These are phyloP conservation scores for Tursiops truncatus DNA, from an alignment of 2,113 vertebrate genomes.

Conservation along the genomic window DNA sequence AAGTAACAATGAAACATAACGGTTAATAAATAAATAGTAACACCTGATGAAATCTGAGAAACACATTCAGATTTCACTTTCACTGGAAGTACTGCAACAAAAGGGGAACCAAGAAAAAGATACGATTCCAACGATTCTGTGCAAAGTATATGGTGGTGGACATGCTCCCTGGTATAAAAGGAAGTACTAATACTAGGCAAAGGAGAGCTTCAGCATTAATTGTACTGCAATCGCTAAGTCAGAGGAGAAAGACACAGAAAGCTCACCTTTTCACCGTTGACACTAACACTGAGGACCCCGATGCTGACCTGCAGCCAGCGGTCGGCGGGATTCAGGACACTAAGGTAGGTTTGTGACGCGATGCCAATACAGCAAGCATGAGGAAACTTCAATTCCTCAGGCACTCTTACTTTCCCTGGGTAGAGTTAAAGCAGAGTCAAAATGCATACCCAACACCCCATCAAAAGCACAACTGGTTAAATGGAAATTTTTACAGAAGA, in stretches of 20 bases:
- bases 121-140: background rate
- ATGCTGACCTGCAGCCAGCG: conserved; percentile 95
- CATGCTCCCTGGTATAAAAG: background rate
- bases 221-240: background rate
- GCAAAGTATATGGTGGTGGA: background rate
- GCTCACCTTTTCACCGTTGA: conserved; percentile 91
- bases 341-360: conserved; percentile 91
- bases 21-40: background rate
- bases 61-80: background rate
- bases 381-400: conserved; percentile 93
- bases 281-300: conserved; percentile 85
- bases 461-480: background rate
- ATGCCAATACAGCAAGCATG: conserved; percentile 96
- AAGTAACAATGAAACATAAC: background rate
- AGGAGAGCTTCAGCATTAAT: background rate
- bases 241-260: background rate
- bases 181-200: background rate
- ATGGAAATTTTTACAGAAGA: background rate
- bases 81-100: background rate
- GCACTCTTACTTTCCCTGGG: conserved; percentile 89
- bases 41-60: background rate
- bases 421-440: conserved; percentile 16
- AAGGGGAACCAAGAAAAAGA: background rate
- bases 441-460: background rate
- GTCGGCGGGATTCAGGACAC: conserved; percentile 93